These are phyloP conservation scores for Bolinopsis microptera DNA, from an alignment of 37 sponge, comb jelly and placozoan genomes.

Conservation along the genomic window DNA sequence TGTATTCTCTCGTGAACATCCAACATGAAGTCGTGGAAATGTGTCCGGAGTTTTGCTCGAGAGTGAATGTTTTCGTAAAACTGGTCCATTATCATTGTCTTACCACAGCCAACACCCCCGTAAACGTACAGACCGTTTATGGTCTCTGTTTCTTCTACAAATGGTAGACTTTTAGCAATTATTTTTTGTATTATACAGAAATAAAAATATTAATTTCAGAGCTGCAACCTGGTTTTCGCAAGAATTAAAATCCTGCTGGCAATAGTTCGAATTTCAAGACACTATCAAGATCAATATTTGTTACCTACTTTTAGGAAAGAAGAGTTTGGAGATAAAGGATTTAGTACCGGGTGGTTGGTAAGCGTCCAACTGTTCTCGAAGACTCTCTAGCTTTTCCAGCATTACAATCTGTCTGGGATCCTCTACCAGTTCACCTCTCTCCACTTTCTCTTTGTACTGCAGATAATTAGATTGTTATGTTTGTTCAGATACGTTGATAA, in stretches of 20 bases:
- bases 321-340: slow-evolving; percentile 20
- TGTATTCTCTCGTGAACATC: slow-evolving; percentile 87
- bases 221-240: no score
- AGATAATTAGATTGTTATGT: no score
- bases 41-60: slow-evolving; percentile 75
- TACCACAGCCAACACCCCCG: slow-evolving; percentile 93
- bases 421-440: neutral
- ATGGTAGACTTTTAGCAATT: no score
- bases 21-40: slow-evolving; percentile 93
- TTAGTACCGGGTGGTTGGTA: neutral
- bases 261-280: no score
- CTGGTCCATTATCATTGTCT: slow-evolving; percentile 98
- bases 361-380: neutral
- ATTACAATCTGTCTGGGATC: slow-evolving; percentile 8
- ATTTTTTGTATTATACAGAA: no score
- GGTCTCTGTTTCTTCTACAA: neutral
- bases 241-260: no score
- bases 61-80: slow-evolving; percentile 73
- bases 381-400: neutral
- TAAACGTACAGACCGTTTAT: slow-evolving; percentile 84
- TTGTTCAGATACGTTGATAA: no score
- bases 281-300: no score
- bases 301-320: neutral
- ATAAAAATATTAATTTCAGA: no score
- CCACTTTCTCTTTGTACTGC: neutral